These are phyloP conservation scores for Leptogaster cylindrica DNA, from an alignment of 2,888 invertebrate genomes.

Conservation along the genomic window DNA sequence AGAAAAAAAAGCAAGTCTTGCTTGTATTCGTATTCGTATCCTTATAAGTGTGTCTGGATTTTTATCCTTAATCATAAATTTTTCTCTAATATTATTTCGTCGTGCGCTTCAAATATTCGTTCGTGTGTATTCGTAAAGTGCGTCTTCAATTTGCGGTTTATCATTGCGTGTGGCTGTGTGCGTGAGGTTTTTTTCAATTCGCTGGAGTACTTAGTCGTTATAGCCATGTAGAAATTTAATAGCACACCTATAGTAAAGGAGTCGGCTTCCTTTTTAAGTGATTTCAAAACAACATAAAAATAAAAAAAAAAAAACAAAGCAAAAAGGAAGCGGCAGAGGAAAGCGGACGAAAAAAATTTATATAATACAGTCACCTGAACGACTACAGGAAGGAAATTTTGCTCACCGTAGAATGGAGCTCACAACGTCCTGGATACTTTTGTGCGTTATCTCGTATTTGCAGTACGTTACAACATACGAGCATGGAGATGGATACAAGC, in stretches of 20 bases:
- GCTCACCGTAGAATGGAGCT: constrained; percentile 47
- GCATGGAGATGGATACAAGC: constrained; percentile 61
- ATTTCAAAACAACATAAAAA: background rate
- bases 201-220: background rate
- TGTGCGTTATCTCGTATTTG: constrained; percentile 52
- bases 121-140: background rate
- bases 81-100: background rate
- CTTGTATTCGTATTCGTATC: too few relatives aligned
- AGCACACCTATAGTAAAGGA: background rate
- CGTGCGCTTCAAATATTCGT: background rate
- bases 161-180: too few relatives aligned
- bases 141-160: too few relatives aligned
- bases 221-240: constrained; percentile 3
- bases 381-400: background rate
- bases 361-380: too few relatives aligned
- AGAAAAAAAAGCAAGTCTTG: too few relatives aligned
- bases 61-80: background rate
- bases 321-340: constrained; percentile 14
- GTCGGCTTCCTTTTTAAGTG: too few relatives aligned
- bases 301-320: too few relatives aligned
- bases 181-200: background rate
- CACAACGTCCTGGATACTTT: constrained; percentile 50
- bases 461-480: constrained; percentile 57
- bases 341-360: background rate
- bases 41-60: background rate